Base-by-base conservation (phyloP, 1,140 invertebrate species). In the Potamilus streckersoni region DNA sequence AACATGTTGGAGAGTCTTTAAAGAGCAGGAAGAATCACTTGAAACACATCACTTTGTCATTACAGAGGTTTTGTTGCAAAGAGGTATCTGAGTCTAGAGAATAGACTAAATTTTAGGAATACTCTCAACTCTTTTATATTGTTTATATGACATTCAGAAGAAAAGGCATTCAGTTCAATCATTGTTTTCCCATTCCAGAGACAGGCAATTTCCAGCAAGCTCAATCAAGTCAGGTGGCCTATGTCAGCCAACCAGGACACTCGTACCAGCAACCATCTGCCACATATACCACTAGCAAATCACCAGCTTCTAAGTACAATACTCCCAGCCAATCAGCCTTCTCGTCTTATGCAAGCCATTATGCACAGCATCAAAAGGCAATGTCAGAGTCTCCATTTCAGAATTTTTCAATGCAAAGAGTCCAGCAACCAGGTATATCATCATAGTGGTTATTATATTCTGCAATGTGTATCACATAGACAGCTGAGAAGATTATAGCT, bases 341-440 rank as follows among this genome's bases (percentile, higher is more conserved):
- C 78, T 83, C 81, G 11, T 81, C 85, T 14, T 89, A 89, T 76
- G 83, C 83, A 0, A 82, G 71, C 70, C 85, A 84, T 31, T 88
- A 84, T 72, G 72, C 81, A 16, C 76, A 78, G 61, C 85, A 85
- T 74, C 87, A 83, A 67, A 82, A 86, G 64, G 63, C 73, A 16
- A 73, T 83, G 31, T 64, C 82, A 65, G 82, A 84, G 60, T 59
- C 38, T 49, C 38, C 6, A 6, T 49, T 49, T 49, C 38, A 49
- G 11, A 79, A 74, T 23, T 85, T 84, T 68, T 76, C 79, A 16
- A 80, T 84, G n/a, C 84, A 85, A 69, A 79, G 86, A 56, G 82
- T 85, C 76, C 82, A 83, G 62, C 86, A 87, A 75, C 82, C 83
- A 75, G 79, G 85, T 85, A 63, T 61, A 80, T 73, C 60, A 19